Percentiles rank a stretch among this genome's conserved stretches.
phyloP scores from a whole-genome alignment of 2,888 invertebrate species.

The Sarcophaga caerulescens region DNA sequence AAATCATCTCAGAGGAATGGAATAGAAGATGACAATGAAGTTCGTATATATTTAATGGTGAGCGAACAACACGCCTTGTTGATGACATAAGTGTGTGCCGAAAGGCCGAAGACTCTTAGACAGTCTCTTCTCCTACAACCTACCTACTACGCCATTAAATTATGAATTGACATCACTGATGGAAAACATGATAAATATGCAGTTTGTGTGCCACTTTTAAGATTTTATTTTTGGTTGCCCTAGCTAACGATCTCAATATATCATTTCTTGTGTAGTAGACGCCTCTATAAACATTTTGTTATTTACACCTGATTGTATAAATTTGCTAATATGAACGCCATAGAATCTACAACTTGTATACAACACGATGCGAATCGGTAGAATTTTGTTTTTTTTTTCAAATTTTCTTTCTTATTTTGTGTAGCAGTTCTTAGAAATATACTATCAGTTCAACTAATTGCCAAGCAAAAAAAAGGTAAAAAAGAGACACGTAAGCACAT shows the following conservation, averaged over 20 bases:
- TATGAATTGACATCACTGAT: too few relatives aligned
- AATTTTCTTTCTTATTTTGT: not conserved
- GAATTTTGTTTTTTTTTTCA: not conserved
- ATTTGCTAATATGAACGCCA: not conserved
- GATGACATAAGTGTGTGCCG: too few relatives aligned
- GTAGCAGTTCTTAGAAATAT: not conserved
- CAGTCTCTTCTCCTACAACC: too few relatives aligned
- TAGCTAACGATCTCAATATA: not conserved
- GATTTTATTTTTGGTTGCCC: too few relatives aligned
- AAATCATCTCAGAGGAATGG: too few relatives aligned
- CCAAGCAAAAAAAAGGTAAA: not conserved
- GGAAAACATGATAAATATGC: too few relatives aligned
- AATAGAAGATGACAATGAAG: too few relatives aligned
- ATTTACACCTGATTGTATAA: conserved; percentile 19
- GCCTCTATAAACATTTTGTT: not conserved
- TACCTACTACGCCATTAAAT: too few relatives aligned
- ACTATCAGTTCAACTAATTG: not conserved
- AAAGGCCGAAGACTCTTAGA: rapidly evolving
- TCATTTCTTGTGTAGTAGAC: not conserved
- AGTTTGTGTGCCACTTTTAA: too few relatives aligned
- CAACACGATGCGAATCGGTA: not conserved
- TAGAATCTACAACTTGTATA: too few relatives aligned
- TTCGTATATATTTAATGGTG: too few relatives aligned
- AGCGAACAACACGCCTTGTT: too few relatives aligned
- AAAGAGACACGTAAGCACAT: not conserved